phyloP scores from a whole-genome alignment of 2,888 invertebrate genomes.

The Tenthredo amoena region DNA sequence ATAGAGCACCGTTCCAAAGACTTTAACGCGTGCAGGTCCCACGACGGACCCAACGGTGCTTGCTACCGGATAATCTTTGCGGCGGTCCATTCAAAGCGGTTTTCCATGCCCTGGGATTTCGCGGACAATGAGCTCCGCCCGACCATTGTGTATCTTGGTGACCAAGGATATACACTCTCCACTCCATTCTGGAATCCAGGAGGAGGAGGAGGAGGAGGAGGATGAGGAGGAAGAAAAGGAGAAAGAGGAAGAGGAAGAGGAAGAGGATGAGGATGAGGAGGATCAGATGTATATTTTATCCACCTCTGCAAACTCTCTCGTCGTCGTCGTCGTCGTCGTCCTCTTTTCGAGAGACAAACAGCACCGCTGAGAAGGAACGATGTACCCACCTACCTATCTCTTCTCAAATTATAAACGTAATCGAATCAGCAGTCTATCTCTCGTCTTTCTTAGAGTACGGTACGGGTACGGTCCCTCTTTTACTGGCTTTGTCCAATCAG shows the following conservation, averaged over 20 bases:
- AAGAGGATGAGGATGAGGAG: too few species aligned
- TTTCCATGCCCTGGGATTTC: slow-evolving; percentile 36
- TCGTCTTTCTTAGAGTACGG: neutral
- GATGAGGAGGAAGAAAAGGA: neutral
- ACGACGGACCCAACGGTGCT: slow-evolving; percentile 16
- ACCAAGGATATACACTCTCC: slow-evolving; percentile 23
- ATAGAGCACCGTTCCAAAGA: neutral
- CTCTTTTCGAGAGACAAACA: slow-evolving; percentile 6
- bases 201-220: neutral
- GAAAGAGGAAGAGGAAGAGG: neutral
- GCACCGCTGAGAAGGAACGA: neutral
- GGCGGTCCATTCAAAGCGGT: slow-evolving; percentile 33
- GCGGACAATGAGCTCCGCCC: slow-evolving; percentile 17
- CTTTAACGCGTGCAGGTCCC: neutral
- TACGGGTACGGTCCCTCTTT: neutral
- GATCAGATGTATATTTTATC: slow-evolving; percentile 10
- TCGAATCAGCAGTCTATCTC: slow-evolving; percentile 43
- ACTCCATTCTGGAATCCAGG: neutral
- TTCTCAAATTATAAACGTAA: slow-evolving; percentile 42
- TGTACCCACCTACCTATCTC: neutral
- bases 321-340: too few species aligned
- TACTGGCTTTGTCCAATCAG: slow-evolving; percentile 48
- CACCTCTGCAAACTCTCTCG: slow-evolving; percentile 1
- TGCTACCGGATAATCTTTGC: slow-evolving; percentile 27
- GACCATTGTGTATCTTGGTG: slow-evolving; percentile 43